Conservation (phyloP, 2,113 vertebrate genomes). For the Neogobius melanostomus region DNA sequence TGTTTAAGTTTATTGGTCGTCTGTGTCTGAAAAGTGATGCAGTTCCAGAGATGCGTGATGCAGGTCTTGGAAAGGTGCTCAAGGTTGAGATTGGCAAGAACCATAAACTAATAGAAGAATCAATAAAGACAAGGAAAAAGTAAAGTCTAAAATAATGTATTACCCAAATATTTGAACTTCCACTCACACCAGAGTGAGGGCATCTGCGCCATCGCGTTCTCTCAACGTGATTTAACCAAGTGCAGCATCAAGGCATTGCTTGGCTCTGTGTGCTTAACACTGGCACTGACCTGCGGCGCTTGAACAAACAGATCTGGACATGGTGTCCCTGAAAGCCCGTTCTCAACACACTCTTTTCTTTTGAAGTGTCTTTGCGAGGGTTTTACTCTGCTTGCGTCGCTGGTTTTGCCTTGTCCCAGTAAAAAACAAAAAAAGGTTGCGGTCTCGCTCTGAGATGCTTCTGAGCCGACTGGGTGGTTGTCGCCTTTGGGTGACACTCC, state of each 20-base stretch:
- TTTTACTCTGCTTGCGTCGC: slow-evolving; percentile 52
- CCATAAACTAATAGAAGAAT: too few relatives aligned
- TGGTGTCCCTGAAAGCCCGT: slow-evolving; percentile 60
- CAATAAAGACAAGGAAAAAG: neutral
- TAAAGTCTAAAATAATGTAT: neutral
- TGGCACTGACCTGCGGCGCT: slow-evolving; percentile 68
- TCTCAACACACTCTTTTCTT: slow-evolving; percentile 64
- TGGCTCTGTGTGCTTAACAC: slow-evolving; percentile 63
- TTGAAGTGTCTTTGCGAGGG: slow-evolving; percentile 66
- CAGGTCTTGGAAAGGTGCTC: slow-evolving; percentile 27
- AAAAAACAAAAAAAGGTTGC: slow-evolving; percentile 45
- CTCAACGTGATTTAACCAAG: slow-evolving; percentile 33
- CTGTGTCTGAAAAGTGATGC: slow-evolving; percentile 29
- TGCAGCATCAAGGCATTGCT: slow-evolving; percentile 31
- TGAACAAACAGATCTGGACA: slow-evolving; percentile 64
- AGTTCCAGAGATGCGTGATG: slow-evolving; percentile 28
- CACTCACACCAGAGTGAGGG: neutral
- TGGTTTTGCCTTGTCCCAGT: slow-evolving; percentile 60
- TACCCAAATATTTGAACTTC: neutral
- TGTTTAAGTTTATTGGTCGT: neutral
- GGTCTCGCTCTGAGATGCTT: slow-evolving; percentile 57
- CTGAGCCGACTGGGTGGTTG: slow-evolving; percentile 40
- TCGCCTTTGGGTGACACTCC: slow-evolving; percentile 65
- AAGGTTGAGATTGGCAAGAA: too few relatives aligned
- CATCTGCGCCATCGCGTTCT: slow-evolving; percentile 1